Conservation (phyloP, 2,797 vertebrate species). For the Pantherophis vulpinus region DNA sequence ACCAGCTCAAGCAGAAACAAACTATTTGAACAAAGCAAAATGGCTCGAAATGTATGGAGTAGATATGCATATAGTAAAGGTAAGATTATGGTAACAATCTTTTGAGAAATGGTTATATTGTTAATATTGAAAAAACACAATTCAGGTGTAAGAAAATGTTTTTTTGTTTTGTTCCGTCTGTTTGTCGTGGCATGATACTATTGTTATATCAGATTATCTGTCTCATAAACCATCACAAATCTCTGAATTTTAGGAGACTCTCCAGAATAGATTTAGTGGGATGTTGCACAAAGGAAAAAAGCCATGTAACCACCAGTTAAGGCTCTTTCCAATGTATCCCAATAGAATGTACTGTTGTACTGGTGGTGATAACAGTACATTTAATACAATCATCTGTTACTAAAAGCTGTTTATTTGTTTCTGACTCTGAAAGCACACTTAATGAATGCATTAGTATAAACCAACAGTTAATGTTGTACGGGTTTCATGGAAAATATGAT, state of each 20-base stretch:
- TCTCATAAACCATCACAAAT: neutral
- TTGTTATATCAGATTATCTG: neutral
- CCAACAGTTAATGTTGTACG: neutral
- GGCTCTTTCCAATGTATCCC: neutral
- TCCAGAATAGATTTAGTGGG: neutral
- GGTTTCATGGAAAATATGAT: neutral
- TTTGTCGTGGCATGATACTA: neutral
- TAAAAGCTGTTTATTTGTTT: neutral
- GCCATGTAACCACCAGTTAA: neutral
- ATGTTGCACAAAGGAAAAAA: neutral
- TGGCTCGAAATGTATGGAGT: conserved; percentile 99
- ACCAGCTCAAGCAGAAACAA: conserved; percentile 95
- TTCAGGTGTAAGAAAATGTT: neutral
- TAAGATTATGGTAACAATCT: conserved; percentile 61
- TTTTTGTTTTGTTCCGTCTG: neutral
- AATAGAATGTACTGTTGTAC: neutral
- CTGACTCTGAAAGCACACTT: neutral
- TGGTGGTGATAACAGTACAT: neutral
- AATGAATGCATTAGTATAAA: neutral
- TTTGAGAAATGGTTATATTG: conserved; percentile 20
- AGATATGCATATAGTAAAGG: conserved; percentile 99
- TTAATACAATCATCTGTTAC: neutral
- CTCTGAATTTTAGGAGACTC: neutral
- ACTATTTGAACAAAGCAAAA: conserved; percentile 98
- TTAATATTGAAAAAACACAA: neutral